Evolutionary conservation across 2,888 invertebrate species (phyloP), one percentile per base, ranked within the genome.

Genomic region (Oligia strigilis): DNA sequence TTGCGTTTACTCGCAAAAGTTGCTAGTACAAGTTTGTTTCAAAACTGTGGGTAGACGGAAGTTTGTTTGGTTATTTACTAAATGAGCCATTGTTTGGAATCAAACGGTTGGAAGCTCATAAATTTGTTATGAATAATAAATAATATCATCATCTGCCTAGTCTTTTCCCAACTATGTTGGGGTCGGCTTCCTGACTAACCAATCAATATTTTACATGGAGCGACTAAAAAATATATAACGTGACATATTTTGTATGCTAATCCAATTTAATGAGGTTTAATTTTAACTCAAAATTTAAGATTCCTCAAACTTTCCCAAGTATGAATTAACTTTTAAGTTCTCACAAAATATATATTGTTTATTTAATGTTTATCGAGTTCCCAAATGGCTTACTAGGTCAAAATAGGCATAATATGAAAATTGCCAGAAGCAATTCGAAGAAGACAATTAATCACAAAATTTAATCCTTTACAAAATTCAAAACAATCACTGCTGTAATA

Each of bases 31-130:
- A 77, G 75, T 78, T 81, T 65, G 76, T 87, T 87, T 77, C 58
- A 9, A 67, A 79, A 58, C 77, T 72, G 78, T 19, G 62, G 73
- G 71, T 67, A 76, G 67, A 64, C 36, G 64, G 81, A 81, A 87
- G 72, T 87, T 84, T 67, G 78, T 77, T 78, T 40, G 49, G 64
- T 76, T 77, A 79, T 81, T 79, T 67, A 77, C 65, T 78, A 85
- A 87, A 87, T 78, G 78, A 82, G 60, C 73, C 40, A 85, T 88
- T 87, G 82, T 89, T 85, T 64, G 85, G 11, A 87, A 76, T 85
- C 86, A 87, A 87, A 78, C 58, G 77, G 73, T 70, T 72, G 75
- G 77, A 85, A 89, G 62, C 77, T 79, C 58, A 43, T 74, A 75
- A 78, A 74, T 72, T 79, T 70, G 70, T 66, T 78, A 73, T 78